Evolutionary conservation across 2,113 vertebrate species (phyloP), one percentile per base, ranked within the genome.

Genomic region (Anguilla rostrata): DNA sequence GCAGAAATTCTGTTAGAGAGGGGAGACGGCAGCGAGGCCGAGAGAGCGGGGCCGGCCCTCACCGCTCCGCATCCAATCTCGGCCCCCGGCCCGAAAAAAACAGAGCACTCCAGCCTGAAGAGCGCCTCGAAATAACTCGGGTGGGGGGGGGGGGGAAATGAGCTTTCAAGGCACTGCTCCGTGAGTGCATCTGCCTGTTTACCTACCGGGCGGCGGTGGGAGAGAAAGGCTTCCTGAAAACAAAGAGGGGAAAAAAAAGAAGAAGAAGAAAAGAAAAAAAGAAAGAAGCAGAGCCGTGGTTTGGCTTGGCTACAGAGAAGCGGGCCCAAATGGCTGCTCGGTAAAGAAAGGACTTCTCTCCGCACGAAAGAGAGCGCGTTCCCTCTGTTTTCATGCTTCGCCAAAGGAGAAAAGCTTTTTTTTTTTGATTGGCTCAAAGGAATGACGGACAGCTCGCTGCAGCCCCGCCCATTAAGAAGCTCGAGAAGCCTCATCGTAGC

Each of bases 351-450:
- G 15, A 53, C 49, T 53, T 46, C 14, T 53, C 7, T 53, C 49
- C 12, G 63, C 46, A 83, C 18, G 80, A 75, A 79, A 46, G 84
- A 56, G 53, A 57, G 83, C 22, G 84, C 71, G 84, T 9, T 9
- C 12, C 49, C 49, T 53, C 49, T 53, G 14, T 53, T 53, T 53
- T 11, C 49, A 46, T 53, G 12, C 49, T 53, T 11, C 12, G 49
- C 49, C 14, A 46, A 46, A 1, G 11, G 8, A 53, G 49, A 14
- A 53, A 53, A 53, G 12, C 49, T 11, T 34, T 34, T 34, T 34
- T 34, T 53, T 53, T 53, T 53, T 14, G 49, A 53, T 53, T 53
- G 49, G 49, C 12, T 53, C 49, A 8, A 14, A 12, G 1, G 49
- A 53, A 14, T 53, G 49, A 53, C 2, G 49, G 49, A 53, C 49